These are phyloP conservation scores for Acromyrmex heyeri DNA, from an alignment of 1,140 invertebrate species.

Conservation along the genomic window DNA sequence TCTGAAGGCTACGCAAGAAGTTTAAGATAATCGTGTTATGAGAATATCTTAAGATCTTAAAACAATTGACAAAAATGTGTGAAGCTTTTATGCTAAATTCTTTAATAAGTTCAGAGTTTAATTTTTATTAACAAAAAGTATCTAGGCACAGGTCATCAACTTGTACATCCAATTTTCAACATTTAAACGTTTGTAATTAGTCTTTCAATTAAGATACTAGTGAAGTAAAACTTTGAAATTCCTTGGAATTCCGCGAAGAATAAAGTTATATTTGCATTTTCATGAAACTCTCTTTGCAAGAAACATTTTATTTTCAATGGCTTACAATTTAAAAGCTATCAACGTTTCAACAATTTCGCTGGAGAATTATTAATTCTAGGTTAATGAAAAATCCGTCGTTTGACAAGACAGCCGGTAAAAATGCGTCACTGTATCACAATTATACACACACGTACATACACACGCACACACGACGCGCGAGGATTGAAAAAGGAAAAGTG, in stretches of 20 bases:
- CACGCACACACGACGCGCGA: background rate
- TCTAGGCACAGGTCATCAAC: background rate
- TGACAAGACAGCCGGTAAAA: background rate
- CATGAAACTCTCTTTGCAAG: background rate
- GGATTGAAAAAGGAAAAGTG: constrained; percentile 2
- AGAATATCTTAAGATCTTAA: background rate
- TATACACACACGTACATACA: no score
- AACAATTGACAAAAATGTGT: background rate
- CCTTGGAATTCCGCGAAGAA: constrained; percentile 9
- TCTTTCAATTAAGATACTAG: constrained; percentile 14
- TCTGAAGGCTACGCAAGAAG: background rate
- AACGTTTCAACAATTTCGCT: constrained; percentile 1
- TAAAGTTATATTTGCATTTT: constrained; percentile 33
- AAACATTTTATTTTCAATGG: background rate
- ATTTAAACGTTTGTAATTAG: constrained; percentile 43
- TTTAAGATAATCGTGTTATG: background rate
- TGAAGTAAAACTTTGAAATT: constrained; percentile 15
- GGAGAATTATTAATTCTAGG: constrained; percentile 11
- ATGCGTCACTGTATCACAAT: no score
- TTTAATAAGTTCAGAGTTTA: constrained; percentile 16
- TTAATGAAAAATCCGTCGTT: constrained; percentile 28
- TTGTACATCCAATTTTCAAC: constrained; percentile 37
- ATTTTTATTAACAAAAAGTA: constrained; percentile 15
- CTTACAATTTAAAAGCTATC: constrained; percentile 6
- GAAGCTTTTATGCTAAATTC: constrained; percentile 17